A percentile compares a stretch with the other conserved stretches of the same genome.
These are phyloP conservation scores for Henricia sp. DNA, from an alignment of 53 echinoderm and acorn worm genomes.

Conservation along the genomic window DNA sequence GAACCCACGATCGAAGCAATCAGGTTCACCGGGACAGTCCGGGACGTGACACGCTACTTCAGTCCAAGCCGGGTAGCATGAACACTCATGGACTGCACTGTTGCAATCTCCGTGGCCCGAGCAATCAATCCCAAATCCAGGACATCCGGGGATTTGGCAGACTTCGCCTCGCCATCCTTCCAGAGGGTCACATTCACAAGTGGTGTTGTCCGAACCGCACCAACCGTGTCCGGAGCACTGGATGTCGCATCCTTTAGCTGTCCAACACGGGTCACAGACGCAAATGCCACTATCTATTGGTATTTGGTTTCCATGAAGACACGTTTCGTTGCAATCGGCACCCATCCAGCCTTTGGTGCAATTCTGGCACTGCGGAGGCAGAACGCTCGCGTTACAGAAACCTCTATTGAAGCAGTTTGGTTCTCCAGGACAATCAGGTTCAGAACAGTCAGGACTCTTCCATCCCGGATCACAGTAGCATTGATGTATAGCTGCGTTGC, in stretches of 20 bases:
- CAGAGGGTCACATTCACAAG: constrained; percentile 79
- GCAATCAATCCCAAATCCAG: constrained; percentile 81
- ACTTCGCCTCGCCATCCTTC: constrained; percentile 83
- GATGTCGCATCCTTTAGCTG: constrained; percentile 80
- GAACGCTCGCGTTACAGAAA: constrained; percentile 58
- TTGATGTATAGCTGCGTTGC: constrained; percentile 81
- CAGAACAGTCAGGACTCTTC: constrained; percentile 70
- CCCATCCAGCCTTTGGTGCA: constrained; percentile 87
- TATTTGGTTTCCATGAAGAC: constrained; percentile 77
- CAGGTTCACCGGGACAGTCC: constrained; percentile 92
- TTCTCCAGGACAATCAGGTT: constrained; percentile 87
- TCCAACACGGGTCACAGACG: constrained; percentile 91
- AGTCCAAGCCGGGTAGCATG: constrained; percentile 85
- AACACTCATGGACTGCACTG: constrained; percentile 89
- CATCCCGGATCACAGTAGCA: constrained; percentile 95
- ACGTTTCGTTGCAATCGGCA: constrained; percentile 78
- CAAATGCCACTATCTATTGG: constrained; percentile 77
- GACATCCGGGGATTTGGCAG: constrained; percentile 91
- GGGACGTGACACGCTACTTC: constrained; percentile 81
- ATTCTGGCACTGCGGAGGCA: constrained; percentile 78
- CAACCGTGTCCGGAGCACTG: constrained; percentile 78
- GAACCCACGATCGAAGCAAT: constrained; percentile 84
- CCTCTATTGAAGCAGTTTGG: constrained; percentile 87
- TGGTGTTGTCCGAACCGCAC: constrained; percentile 53
- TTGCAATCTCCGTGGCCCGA: constrained; percentile 95